Percentiles rank a stretch among this genome's conserved stretches.
These are phyloP conservation scores for Mamestra configurata DNA, from an alignment of 1,140 invertebrate species.

Conservation along the genomic window DNA sequence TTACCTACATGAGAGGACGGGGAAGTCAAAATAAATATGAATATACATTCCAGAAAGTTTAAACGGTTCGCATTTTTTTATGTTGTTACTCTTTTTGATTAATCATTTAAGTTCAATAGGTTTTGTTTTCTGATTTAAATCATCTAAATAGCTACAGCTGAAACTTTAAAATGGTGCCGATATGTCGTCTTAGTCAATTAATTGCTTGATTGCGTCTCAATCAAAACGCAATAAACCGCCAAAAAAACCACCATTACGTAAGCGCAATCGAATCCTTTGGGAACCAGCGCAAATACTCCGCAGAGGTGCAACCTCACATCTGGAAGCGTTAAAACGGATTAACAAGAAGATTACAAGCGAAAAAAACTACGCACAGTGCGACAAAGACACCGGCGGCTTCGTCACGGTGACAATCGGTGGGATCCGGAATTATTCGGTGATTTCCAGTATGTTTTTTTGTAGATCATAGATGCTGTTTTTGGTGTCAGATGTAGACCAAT, in stretches of 20 bases:
- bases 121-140: too few relatives aligned
- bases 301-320: constrained; percentile 75
- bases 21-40: too few relatives aligned
- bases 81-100: too few relatives aligned
- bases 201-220: too few relatives aligned
- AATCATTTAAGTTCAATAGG: too few relatives aligned
- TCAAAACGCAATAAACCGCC: constrained; percentile 11
- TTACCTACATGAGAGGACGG: neutral
- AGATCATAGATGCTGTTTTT: constrained; percentile 71
- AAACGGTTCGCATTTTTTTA: too few relatives aligned
- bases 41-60: too few relatives aligned
- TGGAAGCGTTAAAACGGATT: constrained; percentile 86
- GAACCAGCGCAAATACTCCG: constrained; percentile 53
- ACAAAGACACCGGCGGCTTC: constrained; percentile 81
- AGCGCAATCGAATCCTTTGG: constrained; percentile 55
- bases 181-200: too few relatives aligned
- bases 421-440: constrained; percentile 81
- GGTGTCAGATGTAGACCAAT: constrained; percentile 52
- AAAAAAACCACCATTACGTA: constrained; percentile 5
- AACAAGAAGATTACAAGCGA: constrained; percentile 81
- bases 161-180: too few relatives aligned
- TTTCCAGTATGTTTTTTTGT: constrained; percentile 70
- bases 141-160: too few relatives aligned
- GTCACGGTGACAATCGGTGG: constrained; percentile 82
- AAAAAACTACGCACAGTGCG: constrained; percentile 64